Base-by-base conservation (phyloP, 2,113 vertebrate genomes). In the Ptychochromis oligacanthus region DNA sequence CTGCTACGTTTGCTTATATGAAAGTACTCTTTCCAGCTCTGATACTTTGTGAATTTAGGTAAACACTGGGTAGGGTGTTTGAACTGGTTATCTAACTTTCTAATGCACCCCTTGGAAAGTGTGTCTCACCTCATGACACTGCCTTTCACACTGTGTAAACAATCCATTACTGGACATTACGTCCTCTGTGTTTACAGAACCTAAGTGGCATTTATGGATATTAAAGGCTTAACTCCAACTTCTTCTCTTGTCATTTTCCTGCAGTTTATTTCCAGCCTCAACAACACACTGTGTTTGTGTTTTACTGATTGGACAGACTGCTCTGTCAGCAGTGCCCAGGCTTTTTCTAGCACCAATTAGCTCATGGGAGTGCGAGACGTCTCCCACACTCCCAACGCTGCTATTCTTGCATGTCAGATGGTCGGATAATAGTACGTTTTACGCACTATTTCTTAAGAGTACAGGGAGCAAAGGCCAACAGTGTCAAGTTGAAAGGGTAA, bases 261-360 rank as follows among this genome's bases (percentile, higher is more conserved):
- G 20, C 43, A 1, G 7, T 75, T 81, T 55, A n/a, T 75, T 65
- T 55, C 11, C n/a, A 2, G 28, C 49, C 76, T 72, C 20, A 2
- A 26, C 20, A 14, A 9, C 54, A 58, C 46, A 4, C 46, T 31
- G 36, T 80, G 85, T 82, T 58, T 86, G 79, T 67, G 77, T 81
- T 28, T 67, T 12, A 6, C 24, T 54, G 46, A 84, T 5, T 79
- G 74, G 72, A 80, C 77, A 0, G 59, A 77, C 13, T 2, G 15
- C 62, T 6, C n/a, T 83, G 83, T 87, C 90, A 89, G 81, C 75
- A 79, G 74, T 80, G 2, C 31, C 2, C 43, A 8, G 11, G 15
- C 24, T 78, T 17, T 56, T 56, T 22, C 24, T 8, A 77, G 70
- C 72, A 81, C 24, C 60, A 83, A 83, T 85, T 61, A 55, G 49